Percentiles rank a stretch among this genome's conserved stretches.
These are phyloP conservation scores for Pseudolaguvia tuberculata DNA, from an alignment of 2,113 vertebrate species.

Conservation along the genomic window DNA sequence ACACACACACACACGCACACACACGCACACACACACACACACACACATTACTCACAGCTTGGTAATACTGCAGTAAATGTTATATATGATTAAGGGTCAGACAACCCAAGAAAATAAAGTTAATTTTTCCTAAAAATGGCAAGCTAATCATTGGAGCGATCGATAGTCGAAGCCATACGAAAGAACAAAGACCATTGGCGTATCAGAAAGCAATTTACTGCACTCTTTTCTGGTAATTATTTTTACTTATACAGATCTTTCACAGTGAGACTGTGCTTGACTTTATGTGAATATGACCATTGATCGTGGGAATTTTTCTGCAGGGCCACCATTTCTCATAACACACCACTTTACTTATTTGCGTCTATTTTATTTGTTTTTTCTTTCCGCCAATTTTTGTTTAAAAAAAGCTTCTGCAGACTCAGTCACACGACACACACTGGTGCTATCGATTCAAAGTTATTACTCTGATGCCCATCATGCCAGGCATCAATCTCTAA, in stretches of 20 bases:
- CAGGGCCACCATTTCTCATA: constrained; percentile 66
- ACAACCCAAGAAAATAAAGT: constrained; percentile 43
- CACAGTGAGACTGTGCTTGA: constrained; percentile 57
- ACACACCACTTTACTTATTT: constrained; percentile 50
- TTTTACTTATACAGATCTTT: constrained; percentile 72
- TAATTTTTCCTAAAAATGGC: constrained; percentile 58
- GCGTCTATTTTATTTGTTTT: constrained; percentile 29
- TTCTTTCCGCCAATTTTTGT: not conserved
- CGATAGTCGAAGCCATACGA: constrained; percentile 72
- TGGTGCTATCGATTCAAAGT: not conserved
- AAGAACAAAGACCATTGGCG: constrained; percentile 68
- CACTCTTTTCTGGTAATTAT: constrained; percentile 65
- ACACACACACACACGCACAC: constrained; percentile 45
- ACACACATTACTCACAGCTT: constrained; percentile 50
- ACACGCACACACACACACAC: constrained; percentile 43
- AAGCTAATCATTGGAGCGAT: constrained; percentile 67
- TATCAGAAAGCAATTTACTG: constrained; percentile 70
- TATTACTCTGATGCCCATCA: not conserved
- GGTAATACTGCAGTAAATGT: constrained; percentile 44
- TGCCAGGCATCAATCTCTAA: too few relatives aligned
- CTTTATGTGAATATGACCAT: constrained; percentile 65
- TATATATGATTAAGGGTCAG: constrained; percentile 41
- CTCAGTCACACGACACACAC: not conserved
- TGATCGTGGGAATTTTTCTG: constrained; percentile 71
- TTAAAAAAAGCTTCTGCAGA: not conserved